Evolutionary conservation across 1,140 invertebrate species (phyloP), one percentile per base, ranked within the genome.

Genomic region (Drosophila athabasca): DNA sequence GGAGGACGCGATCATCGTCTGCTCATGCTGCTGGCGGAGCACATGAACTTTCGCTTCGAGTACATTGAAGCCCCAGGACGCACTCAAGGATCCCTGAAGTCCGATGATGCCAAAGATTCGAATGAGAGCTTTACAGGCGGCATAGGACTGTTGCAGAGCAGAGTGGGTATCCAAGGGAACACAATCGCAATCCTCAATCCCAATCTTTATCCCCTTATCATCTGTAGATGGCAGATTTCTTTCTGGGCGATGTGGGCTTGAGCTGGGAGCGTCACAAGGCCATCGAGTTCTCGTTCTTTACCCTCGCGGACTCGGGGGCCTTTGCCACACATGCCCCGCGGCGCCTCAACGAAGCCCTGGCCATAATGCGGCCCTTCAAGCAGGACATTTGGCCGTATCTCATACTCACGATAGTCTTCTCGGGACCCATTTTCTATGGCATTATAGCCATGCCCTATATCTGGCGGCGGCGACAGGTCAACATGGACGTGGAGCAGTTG

Each of bases 221-320:
- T 49, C n/a, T 57, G 52, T 69, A 95, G 95, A 92, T 95, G 90
- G 95, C 94, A 0, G 94, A 95, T 62, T 94, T 95, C 71, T 95
- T 95, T 79, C 90, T 95, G 7, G 95, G 95, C 0, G 95, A 95
- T 70, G 93, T 95, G 6, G 94, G 94, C 0, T 92, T 95, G 60
- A 95, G 94, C 2, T 94, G 94, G 92, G 95, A 95, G 76, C 90
- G 95, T 17, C 93, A 93, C 6, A 93, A 94, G 69, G 94, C 93
- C 1, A 94, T 95, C 0, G 95, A 95, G 76, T 95, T 95, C 90
- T 95, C 95, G 0, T 95, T 95, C 77, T 92, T 95, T 46, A 95
- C 95, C 1, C 88, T 95, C 8, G 94, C 94, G 0, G 95, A 96
- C 76, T 95, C 94, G 48, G 95, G 94, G 9, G 95, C 95, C 0